Evolutionary conservation across 2,888 invertebrate species (phyloP).

Genomic region (Apodemia hepburni): DNA sequence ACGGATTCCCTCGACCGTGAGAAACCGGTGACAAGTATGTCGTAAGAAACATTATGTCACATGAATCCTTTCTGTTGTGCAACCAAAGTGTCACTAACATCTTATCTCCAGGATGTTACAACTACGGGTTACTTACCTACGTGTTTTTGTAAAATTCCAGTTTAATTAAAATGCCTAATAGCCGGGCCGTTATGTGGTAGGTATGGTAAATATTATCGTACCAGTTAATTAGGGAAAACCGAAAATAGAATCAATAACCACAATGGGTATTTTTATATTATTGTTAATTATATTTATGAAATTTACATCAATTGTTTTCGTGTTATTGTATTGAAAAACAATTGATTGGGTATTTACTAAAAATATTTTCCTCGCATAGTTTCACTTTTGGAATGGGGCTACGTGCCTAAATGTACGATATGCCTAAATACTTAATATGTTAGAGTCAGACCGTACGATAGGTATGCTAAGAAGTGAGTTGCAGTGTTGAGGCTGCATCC

Average conservation of each 20-base stretch:
- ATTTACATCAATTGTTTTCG: too few species aligned
- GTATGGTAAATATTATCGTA: conserved; percentile 12
- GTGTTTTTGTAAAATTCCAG: conserved; percentile 6
- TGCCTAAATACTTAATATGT: too few species aligned
- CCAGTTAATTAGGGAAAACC: conserved; percentile 1
- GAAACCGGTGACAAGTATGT: conserved; percentile 1
- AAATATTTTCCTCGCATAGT: too few species aligned
- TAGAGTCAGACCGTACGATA: too few species aligned
- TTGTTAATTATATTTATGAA: not conserved
- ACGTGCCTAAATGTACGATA: too few species aligned
- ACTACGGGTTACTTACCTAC: conserved; percentile 4
- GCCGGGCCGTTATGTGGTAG: not conserved
- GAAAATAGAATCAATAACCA: conserved; percentile 2
- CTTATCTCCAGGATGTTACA: not conserved
- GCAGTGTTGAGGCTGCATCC: too few species aligned
- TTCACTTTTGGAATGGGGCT: too few species aligned
- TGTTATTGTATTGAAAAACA: too few species aligned
- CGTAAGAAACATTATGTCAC: conserved; percentile 14
- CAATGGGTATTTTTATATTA: conserved; percentile 5
- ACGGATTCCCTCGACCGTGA: conserved; percentile 11
- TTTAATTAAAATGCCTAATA: too few species aligned
- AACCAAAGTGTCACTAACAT: not conserved
- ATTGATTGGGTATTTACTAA: not conserved
- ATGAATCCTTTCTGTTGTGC: conserved; percentile 10
- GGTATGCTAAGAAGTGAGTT: too few species aligned